Evolutionary conservation across 2,888 invertebrate genomes (phyloP), one percentile per base, ranked within the genome.

Genomic region (Hetaerina titia): DNA sequence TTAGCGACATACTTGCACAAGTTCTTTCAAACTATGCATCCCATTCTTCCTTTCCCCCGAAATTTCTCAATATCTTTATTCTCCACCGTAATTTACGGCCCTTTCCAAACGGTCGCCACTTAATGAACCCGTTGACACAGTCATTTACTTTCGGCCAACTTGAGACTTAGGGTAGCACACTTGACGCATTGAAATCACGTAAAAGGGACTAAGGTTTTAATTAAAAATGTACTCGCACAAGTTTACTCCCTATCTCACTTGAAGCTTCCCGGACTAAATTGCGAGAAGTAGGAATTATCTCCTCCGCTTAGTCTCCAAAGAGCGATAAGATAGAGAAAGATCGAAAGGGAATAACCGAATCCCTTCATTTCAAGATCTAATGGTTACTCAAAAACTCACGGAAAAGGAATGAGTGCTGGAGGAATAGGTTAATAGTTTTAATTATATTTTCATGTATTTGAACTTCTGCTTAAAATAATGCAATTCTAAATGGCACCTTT

Each of bases 121-220:
- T 45, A 88, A 88, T 88, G 88, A 88, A 88, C 45, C 88, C 88
- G 88, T 45, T 45, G 88, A 45, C 88, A 88, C 88, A 45, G 9
- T 88, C 31, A 88, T 88, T 69, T 69, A 22, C 69, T 69, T 69
- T 22, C 69, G 22, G 19, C 17, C 69, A 31, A 88, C 88, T 25
- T 45, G 45, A 88, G 56, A 56, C 45, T 56, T 17, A 88, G 45
- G 88, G 88, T 69, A 31, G 58, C 57, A 57, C 57, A 56, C 56
- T 89, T 56, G 17, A 89, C n/a, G 74, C 74, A 25, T 81, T 81
- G 25, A 15, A 25, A 25, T 25, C 74, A 8, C 25, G 25, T 22
- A 9, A 31, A 81, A 81, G 57, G 88, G 88, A n/a, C 57, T 89
- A 89, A 89, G 56, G 58, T 89, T 89, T 89, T 89, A 89, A 89